Conservation (phyloP, 2,113 vertebrate species). For the Triplophysa tibetana region DNA sequence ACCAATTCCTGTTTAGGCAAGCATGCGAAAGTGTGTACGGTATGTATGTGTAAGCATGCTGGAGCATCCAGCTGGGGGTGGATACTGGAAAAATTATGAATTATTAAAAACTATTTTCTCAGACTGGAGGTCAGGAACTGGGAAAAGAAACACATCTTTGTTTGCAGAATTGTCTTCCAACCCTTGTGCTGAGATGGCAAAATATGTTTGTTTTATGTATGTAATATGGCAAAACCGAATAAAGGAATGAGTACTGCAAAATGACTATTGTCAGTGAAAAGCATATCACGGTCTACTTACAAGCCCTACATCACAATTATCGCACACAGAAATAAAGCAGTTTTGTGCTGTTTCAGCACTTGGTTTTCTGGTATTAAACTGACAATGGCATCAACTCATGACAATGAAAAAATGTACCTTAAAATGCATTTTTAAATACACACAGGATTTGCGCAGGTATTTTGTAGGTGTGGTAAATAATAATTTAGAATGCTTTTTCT, state of each 20-base stretch:
- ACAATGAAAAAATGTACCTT: background rate
- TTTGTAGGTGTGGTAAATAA: background rate
- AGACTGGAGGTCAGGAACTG: constrained; percentile 74
- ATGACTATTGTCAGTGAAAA: constrained; percentile 23
- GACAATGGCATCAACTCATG: background rate
- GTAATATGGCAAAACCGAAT: constrained; percentile 47
- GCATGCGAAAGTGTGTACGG: constrained; percentile 24
- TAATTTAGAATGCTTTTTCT: background rate
- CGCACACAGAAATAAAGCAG: background rate
- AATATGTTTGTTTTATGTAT: constrained; percentile 57
- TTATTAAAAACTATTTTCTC: constrained; percentile 78
- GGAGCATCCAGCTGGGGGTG: constrained; percentile 30
- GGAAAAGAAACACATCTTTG: constrained; percentile 58
- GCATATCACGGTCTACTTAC: background rate
- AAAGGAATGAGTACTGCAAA: constrained; percentile 27
- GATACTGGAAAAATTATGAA: constrained; percentile 68
- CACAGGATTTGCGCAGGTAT: background rate
- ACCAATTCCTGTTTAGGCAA: constrained; percentile 23
- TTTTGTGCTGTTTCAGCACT: background rate
- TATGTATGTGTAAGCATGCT: constrained; percentile 30
- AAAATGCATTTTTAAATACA: background rate
- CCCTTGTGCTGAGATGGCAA: constrained; percentile 61
- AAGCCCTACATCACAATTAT: background rate
- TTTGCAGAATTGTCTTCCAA: constrained; percentile 71
- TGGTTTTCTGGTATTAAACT: background rate